These are phyloP conservation scores for Sebastes oblongus DNA, from an alignment of 2,797 vertebrate species.

Conservation along the genomic window DNA sequence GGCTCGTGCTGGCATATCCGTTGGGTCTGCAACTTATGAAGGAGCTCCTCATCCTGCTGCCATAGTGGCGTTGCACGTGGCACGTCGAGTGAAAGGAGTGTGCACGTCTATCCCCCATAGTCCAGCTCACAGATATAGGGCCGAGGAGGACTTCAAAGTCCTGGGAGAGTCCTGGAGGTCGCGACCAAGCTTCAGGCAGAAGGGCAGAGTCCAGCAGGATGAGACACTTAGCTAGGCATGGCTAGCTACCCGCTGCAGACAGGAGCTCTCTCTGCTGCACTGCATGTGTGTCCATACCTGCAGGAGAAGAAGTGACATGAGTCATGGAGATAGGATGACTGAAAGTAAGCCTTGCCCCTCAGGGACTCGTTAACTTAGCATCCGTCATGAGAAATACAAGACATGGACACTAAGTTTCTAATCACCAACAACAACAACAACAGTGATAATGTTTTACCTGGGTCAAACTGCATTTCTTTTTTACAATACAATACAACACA, in stretches of 20 bases:
- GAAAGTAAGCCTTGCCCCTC: slow-evolving; percentile 15
- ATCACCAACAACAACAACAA: background rate
- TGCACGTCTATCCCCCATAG: slow-evolving; percentile 69
- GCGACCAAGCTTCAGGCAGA: slow-evolving; percentile 9
- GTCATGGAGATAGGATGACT: slow-evolving; percentile 36
- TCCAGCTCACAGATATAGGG: background rate
- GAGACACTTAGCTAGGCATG: slow-evolving; percentile 40
- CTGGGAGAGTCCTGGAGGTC: slow-evolving; percentile 12
- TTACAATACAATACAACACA: background rate
- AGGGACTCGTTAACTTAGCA: slow-evolving; percentile 10
- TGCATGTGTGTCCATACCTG: slow-evolving; percentile 67
- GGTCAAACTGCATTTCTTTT: background rate
- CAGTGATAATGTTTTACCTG: background rate
- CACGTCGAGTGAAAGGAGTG: slow-evolving; percentile 73
- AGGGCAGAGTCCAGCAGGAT: slow-evolving; percentile 1
- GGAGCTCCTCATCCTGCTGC: slow-evolving; percentile 63
- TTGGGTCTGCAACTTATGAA: slow-evolving; percentile 68
- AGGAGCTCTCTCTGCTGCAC: slow-evolving; percentile 29
- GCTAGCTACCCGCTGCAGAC: slow-evolving; percentile 51
- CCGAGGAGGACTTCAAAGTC: background rate
- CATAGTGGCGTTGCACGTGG: slow-evolving; percentile 68
- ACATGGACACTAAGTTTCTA: background rate
- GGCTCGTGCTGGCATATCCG: slow-evolving; percentile 64
- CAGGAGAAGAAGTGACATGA: slow-evolving; percentile 51
- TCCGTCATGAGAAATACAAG: slow-evolving; percentile 11